Base-by-base conservation (phyloP, 1,140 invertebrate species). In the Nasonia longicornis region DNA sequence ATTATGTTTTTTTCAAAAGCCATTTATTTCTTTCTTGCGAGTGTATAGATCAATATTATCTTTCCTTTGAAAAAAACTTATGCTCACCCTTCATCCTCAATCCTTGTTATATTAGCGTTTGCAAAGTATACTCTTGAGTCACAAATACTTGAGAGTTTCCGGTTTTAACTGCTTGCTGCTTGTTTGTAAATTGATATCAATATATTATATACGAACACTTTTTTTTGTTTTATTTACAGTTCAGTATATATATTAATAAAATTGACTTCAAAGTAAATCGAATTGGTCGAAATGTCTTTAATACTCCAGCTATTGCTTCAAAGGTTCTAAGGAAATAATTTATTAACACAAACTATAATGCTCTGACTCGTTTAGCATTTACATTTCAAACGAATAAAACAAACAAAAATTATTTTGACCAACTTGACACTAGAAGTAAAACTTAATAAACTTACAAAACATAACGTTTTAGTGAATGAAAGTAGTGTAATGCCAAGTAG, bases 81-180 rank as follows among this genome's bases (percentile, higher is more conserved):
- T 58, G 26, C 52, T 79, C 52, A 70, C 26, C 77, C 77, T 48
- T 78, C 31, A 69, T 58, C 74, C 74, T 42, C 16, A 14, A 48
- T 81, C 74, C 73, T 77, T 77, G 2, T 72, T 77, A 77, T 45
- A 77, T 81, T 77, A 77, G 48, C 52, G 52, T 81, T 82, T 42
- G 63, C 70, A 78, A 72, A 38, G 73, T 26, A 35, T 73, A 63
- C 77, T 79, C 48, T 82, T 48, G 31, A 64, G 70, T 58, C 38
- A 79, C 16, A 69, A 45, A 52, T 67, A 79, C 70, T 75, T 16
- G 22, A 79, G 58, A 80, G 35, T 77, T 72, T 48, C 8, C 72
- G 52, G 45, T 80, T 80, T 76, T 87, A 88, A 89, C 86, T 90
- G 89, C 87, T 87, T 90, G 89, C 87, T 91, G 90, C 90, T 87